A percentile compares a stretch with the other conserved stretches of the same genome.
These are phyloP conservation scores for Hestina assimilis DNA, from an alignment of 1,140 invertebrate species.

Conservation along the genomic window DNA sequence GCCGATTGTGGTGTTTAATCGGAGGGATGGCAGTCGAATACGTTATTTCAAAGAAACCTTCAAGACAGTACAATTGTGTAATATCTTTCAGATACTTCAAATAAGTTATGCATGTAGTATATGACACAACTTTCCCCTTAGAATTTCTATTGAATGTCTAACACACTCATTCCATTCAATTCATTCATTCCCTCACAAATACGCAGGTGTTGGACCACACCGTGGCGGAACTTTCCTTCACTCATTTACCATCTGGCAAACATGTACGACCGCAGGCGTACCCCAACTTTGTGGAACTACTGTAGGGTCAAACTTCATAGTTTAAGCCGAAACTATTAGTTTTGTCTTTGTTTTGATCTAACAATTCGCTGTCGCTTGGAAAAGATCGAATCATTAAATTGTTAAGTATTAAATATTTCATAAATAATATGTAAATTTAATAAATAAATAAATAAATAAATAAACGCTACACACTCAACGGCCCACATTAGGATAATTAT, in stretches of 20 bases:
- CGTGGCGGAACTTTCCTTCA: background rate
- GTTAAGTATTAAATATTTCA: too few relatives aligned
- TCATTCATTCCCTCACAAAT: background rate
- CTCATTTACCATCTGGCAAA: slow-evolving; percentile 5
- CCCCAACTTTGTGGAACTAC: slow-evolving; percentile 2
- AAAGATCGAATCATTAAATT: background rate
- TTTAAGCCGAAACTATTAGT: slow-evolving; percentile 1
- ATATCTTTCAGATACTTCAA: background rate
- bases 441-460: too few relatives aligned
- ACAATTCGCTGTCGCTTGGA: background rate
- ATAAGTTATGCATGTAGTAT: background rate
- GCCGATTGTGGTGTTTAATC: too few relatives aligned
- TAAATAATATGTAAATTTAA: too few relatives aligned
- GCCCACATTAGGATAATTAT: too few relatives aligned
- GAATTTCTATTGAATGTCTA: background rate
- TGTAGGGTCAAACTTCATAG: slow-evolving; percentile 6
- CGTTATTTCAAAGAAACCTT: too few relatives aligned
- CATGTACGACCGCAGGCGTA: slow-evolving; percentile 3
- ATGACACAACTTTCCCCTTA: background rate
- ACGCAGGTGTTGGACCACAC: slow-evolving; percentile 5
- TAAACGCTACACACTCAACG: too few relatives aligned
- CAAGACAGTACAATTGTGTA: too few relatives aligned
- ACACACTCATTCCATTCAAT: background rate
- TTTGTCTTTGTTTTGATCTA: slow-evolving; percentile 1
- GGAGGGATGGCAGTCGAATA: too few relatives aligned